Base-by-base conservation (phyloP, 1,140 invertebrate species). In the Rhyzopertha dominica region DNA sequence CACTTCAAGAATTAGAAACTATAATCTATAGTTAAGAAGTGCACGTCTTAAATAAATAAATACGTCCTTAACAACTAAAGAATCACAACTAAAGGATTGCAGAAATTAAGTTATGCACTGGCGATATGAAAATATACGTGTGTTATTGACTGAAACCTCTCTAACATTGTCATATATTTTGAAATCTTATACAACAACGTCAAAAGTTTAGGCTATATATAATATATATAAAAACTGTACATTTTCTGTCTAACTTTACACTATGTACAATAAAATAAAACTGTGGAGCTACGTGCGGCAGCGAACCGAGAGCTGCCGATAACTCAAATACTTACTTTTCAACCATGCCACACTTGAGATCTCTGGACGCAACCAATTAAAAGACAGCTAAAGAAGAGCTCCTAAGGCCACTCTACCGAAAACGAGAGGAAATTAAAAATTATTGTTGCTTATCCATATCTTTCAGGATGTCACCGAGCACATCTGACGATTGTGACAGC, bases 381-480 rank as follows among this genome's bases (percentile, higher is more conserved):
- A 20, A 37, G 8, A 8, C 5, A 5, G 5, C 18, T 7, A 5
- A 37, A 10, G 9, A 19, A 5, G 18, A 30, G 26, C 4, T 16
- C n/a, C 14, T 3, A 12, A 44, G 25, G 31, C 36, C 20, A 23
- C 16, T 40, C 18, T 18, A 32, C 9, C 13, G 7, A 32, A 9
- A 8, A 30, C 8, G 2, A 17, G 20, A 26, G 14, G 22, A 31
- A 19, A 30, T 29, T 42, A 42, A 29, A 30, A 26, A 43, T 37
- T 52, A 53, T 49, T 51, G 42, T 38, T 55, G 41, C 40, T 60
- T 60, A 34, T 58, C 61, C 64, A 66, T 66, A 40, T 63, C 51
- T 51, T 63, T 62, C 36, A 66, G 50, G 45, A 66, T 66, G 55
- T 66, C 64, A 39, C 64, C 64, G n/a, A 66, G 50, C 24, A 66